Evolutionary conservation across 2,113 vertebrate genomes (phyloP), one percentile per base, ranked within the genome.

Genomic region (Zootoca vivipara): DNA sequence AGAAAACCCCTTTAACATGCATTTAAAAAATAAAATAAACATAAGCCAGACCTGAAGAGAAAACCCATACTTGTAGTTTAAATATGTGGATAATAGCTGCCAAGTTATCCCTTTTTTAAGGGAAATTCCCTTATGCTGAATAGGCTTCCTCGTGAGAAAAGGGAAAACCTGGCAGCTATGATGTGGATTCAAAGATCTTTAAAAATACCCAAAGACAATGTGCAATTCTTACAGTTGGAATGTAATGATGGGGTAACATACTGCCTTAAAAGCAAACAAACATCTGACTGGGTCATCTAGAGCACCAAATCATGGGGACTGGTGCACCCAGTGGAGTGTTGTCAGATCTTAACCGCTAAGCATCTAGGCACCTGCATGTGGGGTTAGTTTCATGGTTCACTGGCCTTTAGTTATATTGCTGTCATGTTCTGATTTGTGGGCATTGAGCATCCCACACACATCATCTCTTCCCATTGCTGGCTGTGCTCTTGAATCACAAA

Each of bases 381-480:
- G 62, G 78, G 52, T 80, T 77, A 85, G 30, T 80, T 87, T 85
- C 75, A 73, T 69, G 56, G 18, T 62, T 79, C 69, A 46, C 16
- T 79, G 33, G 40, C 18, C 35, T 24, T 28, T 72, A 73, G 33
- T 81, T 81, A 35, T 28, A 9, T 72, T 77, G n/a, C 30, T 81
- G 15, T 46, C 12, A 20, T 73, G 52, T 70, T 3, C 13, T 89
- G 52, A 64, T 85, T 46, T 89, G 52, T 46, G 20, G 58, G 46
- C 46, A 52, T 2, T 52, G 46, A 15, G 26, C 6, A 79, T 80
- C 42, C 28, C 24, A 15, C 70, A 69, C 30, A 33, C 13, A 20
- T 9, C 28, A 46, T n/a, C 35, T 64, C 56, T 18, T 18, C 5
- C 52, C 30, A 35, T 20, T 73, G 20, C 20, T 72, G 35, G 42